These are phyloP conservation scores for Tricholaema leucomelas DNA, from an alignment of 2,113 vertebrate species.

Conservation along the genomic window DNA sequence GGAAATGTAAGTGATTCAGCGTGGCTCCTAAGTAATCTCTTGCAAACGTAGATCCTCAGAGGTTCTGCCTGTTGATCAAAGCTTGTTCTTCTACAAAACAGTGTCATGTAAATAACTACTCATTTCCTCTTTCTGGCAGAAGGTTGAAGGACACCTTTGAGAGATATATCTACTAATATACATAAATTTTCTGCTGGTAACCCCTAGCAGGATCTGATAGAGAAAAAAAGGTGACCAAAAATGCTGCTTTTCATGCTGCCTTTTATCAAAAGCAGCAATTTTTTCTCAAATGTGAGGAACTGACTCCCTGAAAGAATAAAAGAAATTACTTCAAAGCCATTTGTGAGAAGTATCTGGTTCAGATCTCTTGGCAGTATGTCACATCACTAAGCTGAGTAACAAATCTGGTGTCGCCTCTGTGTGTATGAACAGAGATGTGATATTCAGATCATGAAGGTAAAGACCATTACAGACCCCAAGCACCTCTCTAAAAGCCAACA, in stretches of 20 bases:
- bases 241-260: neutral
- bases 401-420: neutral
- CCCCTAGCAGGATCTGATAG: neutral
- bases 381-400: neutral
- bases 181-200: neutral
- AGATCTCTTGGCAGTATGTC: neutral
- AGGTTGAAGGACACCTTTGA: neutral
- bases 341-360: neutral
- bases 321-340: neutral
- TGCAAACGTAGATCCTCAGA: neutral
- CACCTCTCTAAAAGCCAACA: neutral
- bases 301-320: neutral
- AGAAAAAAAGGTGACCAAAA: conserved; percentile 8
- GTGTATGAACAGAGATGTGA: neutral
- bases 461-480: neutral
- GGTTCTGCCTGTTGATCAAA: conserved; percentile 2
- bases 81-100: neutral
- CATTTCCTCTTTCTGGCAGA: neutral
- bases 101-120: neutral
- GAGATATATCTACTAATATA: neutral
- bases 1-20: neutral
- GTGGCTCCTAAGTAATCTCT: neutral
- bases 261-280: neutral
- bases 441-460: neutral
- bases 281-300: neutral